Evolutionary conservation across 2,113 vertebrate genomes (phyloP).

Genomic region (Hystrix cristata): DNA sequence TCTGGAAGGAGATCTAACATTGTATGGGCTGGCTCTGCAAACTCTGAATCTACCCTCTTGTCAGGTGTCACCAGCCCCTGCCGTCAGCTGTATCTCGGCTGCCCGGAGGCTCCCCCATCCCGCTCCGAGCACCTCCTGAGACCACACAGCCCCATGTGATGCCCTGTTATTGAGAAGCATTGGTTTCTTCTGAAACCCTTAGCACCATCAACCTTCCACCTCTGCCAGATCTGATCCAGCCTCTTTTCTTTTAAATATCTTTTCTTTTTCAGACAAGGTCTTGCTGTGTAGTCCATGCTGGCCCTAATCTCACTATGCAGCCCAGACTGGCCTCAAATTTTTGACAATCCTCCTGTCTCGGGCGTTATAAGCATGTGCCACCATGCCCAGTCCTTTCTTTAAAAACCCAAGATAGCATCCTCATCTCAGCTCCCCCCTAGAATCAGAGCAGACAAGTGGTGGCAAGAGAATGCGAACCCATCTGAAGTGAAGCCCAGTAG

Average conservation of each 20-base stretch:
- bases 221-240: not conserved
- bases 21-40: not conserved
- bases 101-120: not conserved
- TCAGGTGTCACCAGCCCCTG: not conserved
- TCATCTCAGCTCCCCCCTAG: not conserved
- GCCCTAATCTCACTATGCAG: not conserved
- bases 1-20: conserved; percentile 19
- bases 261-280: not conserved
- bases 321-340: not conserved
- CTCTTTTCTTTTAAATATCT: not conserved
- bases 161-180: not conserved
- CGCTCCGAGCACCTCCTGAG: too few relatives aligned
- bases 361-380: not conserved
- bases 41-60: not conserved
- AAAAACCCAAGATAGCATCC: conserved; percentile 1
- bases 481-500: not conserved
- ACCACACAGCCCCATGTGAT: not conserved
- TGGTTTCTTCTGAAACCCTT: not conserved
- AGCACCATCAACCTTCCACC: conserved; percentile 1
- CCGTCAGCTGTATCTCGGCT: not conserved
- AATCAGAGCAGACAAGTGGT: not conserved
- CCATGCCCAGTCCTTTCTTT: not conserved
- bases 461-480: not conserved
- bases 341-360: not conserved
- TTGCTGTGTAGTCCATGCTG: not conserved